Percentiles rank a stretch among this genome's conserved stretches.
Conservation (phyloP, 2,888 invertebrate genomes). For the Bhutanitis thaidina region DNA sequence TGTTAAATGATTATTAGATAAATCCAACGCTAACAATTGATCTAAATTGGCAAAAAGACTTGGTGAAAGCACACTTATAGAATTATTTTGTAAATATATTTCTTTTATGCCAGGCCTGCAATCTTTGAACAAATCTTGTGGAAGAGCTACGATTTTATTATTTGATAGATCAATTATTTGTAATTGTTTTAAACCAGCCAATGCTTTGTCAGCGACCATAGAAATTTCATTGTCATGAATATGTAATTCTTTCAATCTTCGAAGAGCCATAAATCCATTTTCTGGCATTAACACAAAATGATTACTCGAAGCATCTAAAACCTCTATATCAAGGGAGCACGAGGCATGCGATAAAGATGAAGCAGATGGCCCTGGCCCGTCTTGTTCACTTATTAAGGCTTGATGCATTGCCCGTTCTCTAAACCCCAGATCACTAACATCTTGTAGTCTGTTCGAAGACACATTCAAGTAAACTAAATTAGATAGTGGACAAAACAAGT, state of each 20-base stretch:
- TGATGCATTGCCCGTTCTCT: slow-evolving; percentile 85
- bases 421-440: slow-evolving; percentile 92
- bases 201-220: slow-evolving; percentile 91
- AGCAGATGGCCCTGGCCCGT: slow-evolving; percentile 63
- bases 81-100: slow-evolving; percentile 94
- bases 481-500: slow-evolving; percentile 89
- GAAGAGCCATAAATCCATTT: slow-evolving; percentile 89
- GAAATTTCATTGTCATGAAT: slow-evolving; percentile 94
- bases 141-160: slow-evolving; percentile 93
- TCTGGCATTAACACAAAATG: slow-evolving; percentile 91
- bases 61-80: slow-evolving; percentile 91
- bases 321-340: slow-evolving; percentile 90
- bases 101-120: slow-evolving; percentile 89
- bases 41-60: slow-evolving; percentile 92
- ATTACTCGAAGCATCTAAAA: slow-evolving; percentile 91
- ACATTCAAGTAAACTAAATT: slow-evolving; percentile 90
- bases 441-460: slow-evolving; percentile 92
- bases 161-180: slow-evolving; percentile 93
- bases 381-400: slow-evolving; percentile 82
- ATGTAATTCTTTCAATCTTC: slow-evolving; percentile 88
- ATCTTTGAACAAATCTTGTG: slow-evolving; percentile 91
- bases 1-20: slow-evolving; percentile 92
- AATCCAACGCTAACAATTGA: slow-evolving; percentile 88
- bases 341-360: slow-evolving; percentile 68
- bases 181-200: slow-evolving; percentile 89